Base-by-base conservation (phyloP, 2,888 invertebrate species). In the Andrena fulva region DNA sequence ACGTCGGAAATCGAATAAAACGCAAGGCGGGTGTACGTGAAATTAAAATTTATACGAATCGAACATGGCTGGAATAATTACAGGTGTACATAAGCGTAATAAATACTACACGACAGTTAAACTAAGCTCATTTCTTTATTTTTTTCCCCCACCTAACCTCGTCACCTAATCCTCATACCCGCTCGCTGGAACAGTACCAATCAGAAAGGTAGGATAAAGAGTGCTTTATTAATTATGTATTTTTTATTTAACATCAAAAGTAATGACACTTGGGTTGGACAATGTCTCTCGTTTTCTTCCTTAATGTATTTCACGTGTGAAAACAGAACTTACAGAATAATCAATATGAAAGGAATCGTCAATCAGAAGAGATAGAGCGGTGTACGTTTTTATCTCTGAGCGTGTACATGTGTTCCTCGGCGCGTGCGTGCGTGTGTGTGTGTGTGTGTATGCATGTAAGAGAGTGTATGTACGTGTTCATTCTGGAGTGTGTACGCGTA, bases 181-280 rank as follows among this genome's bases (percentile, higher is more conserved):
- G 62, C 68, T 2, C 24, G 8, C 20, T 8, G 35, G 54, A 24
- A n/a, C 77, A 70, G 59, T 72, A 66, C 69, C 8, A 71, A 64
- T 71, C 66, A 80, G 83, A 84, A 66, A 83, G 83, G 66, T 74
- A 85, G 78, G 78, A 80, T 59, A 86, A 87, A 81, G 69, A 80
- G 73, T 69, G 76, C 50, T 82, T 77, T 77, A 84, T 92, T 93
- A 93, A 93, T 93, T 92, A 93, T 92, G 92, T 93, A 93, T 93
- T 93, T 93, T 93, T 93, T 93, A 93, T 93, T 93, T 93, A 93
- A 93, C 93, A 93, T 93, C 93, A 93, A 93, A 93, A 93, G 93
- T 93, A 93, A 93, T 93, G 93, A 93, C 93, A 93, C 93, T 93
- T 93, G 92, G 93, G 93, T 92, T 93, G 93, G 92, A 93, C 93